Base-by-base conservation (phyloP, 2,888 invertebrate genomes). In the Neoscelio sp. region DNA sequence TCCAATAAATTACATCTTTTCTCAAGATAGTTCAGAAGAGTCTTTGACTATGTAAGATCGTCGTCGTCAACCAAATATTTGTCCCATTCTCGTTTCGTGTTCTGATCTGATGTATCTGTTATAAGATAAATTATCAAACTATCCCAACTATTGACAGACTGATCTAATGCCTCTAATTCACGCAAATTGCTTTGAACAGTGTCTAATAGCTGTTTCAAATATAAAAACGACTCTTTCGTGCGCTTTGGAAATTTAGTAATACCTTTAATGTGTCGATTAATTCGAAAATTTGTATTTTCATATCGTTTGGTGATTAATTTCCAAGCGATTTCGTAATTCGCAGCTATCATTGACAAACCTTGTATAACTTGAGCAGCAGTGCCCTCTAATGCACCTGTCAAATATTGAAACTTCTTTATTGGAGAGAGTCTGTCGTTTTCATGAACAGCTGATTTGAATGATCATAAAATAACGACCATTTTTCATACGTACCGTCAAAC, bases 71-170 rank as follows among this genome's bases (percentile, higher is more conserved):
- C 17, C 7, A 23, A 7, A 3, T 62, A 18, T 44, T 64, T 38
- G 46, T 84, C 81, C 82, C 83, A 84, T 7, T 84, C 83, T 1
- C 60, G 71, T 20, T 75, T 73, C 8, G 82, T 82, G 13, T 42
- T 35, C 10, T 38, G 33, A 48, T 85, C 84, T 33, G 85, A 62
- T 52, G 84, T 85, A 4, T 67, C 65, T 5, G 62, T 67, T 12
- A 82, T 65, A 7, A 85, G 40, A 42, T 81, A 82, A 26, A 83
- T 78, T 13, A 84, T 23, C n/a, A 84, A 28, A 4, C 80, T 78
- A 50, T 84, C 80, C 84, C 85, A 84, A 12, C 62, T 10, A 2
- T 84, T 79, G 13, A 80, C 75, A 2, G 83, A 81, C 67, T 81
- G 62, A 5, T 75, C 70, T 7, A 85, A 67, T n/a, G 82, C 68